phyloP scores from a whole-genome alignment of 2,888 invertebrate species.

The Idaea biselata region DNA sequence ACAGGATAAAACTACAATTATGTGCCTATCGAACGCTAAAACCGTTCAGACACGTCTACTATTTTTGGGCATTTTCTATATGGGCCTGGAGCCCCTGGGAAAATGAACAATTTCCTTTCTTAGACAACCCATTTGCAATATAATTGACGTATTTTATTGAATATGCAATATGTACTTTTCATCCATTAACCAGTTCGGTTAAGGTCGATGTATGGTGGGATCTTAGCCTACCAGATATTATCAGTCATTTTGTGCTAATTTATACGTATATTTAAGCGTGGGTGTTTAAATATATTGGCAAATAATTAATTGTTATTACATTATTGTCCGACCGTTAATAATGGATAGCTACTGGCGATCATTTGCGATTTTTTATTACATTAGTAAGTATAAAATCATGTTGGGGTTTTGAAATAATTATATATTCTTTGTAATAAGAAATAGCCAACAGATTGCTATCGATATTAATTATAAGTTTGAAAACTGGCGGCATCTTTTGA shows the following conservation, averaged over 20 bases:
- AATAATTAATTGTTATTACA: slow-evolving; percentile 26
- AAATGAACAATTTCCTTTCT: too few relatives aligned
- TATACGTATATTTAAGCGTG: slow-evolving; percentile 10
- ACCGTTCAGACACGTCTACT: too few relatives aligned
- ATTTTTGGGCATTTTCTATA: too few relatives aligned
- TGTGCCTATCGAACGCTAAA: too few relatives aligned
- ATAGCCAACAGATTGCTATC: not conserved
- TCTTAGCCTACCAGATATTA: too few relatives aligned
- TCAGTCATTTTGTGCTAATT: not conserved
- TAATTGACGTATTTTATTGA: too few relatives aligned
- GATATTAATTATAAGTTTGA: not conserved
- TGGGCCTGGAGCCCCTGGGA: too few relatives aligned
- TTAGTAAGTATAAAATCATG: not conserved
- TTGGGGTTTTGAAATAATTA: not conserved
- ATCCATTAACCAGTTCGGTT: too few relatives aligned
- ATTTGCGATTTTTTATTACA: not conserved
- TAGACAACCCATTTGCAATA: too few relatives aligned
- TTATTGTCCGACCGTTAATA: not conserved
- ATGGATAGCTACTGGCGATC: not conserved
- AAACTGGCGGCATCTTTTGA: not conserved
- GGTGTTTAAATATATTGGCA: slow-evolving; percentile 18
- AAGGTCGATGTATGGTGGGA: too few relatives aligned
- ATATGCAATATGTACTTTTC: too few relatives aligned
- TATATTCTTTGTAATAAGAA: not conserved
- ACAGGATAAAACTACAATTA: too few relatives aligned